Conservation (phyloP, 2,113 vertebrate species). For the Sialia sialis region DNA sequence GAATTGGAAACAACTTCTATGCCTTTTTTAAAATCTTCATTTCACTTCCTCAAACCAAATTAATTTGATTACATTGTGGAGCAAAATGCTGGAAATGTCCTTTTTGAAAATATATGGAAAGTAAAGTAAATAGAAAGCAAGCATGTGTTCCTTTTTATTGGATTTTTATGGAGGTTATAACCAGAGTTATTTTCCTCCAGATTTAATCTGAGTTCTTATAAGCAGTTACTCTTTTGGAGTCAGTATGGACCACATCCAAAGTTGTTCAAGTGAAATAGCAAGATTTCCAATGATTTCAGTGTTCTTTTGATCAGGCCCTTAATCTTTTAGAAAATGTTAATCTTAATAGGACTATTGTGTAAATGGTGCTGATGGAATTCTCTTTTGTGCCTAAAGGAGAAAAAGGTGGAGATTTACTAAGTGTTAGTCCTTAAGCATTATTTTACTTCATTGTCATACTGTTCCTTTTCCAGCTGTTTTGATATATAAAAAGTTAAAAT, state of each 20-base stretch:
- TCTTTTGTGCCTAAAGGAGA: neutral
- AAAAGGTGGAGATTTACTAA: slow-evolving; percentile 14
- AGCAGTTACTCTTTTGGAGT: neutral
- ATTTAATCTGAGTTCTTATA: slow-evolving; percentile 6
- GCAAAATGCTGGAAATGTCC: neutral
- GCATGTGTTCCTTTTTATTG: neutral
- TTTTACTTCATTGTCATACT: slow-evolving; percentile 40
- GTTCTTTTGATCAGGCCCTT: slow-evolving; percentile 4
- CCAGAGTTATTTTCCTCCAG: neutral
- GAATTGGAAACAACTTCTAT: neutral
- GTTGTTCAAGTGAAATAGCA: neutral
- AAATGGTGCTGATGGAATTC: neutral
- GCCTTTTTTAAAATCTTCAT: neutral
- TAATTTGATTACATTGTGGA: neutral
- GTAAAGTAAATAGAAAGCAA: neutral
- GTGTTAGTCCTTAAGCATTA: neutral
- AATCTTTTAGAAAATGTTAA: neutral
- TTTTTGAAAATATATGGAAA: neutral
- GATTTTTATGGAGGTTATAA: slow-evolving; percentile 6
- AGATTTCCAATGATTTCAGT: slow-evolving; percentile 8
- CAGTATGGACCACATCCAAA: neutral
- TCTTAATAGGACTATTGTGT: neutral
- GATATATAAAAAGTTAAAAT: neutral
- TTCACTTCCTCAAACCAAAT: neutral
- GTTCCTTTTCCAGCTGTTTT: slow-evolving; percentile 22